Evolutionary conservation across 2,888 invertebrate genomes (phyloP), one percentile per base, ranked within the genome.

Genomic region (Xanthorhoe spadicearia): DNA sequence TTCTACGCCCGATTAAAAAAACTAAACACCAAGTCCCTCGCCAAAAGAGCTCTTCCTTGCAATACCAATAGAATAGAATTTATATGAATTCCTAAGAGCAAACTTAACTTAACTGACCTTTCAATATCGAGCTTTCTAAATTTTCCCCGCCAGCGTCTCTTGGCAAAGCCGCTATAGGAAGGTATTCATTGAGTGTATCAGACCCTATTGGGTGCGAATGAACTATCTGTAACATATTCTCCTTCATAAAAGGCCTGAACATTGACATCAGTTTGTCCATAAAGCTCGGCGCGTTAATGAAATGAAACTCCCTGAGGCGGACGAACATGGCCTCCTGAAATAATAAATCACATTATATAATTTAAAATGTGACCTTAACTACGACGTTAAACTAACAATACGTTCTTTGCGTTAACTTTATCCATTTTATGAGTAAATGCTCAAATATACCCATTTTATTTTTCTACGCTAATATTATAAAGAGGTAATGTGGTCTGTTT

Each of bases 221-320:
- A 50, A 94, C 77, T 64, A 93, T 85, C 61, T 87, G 85, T 2
- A 89, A 76, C 15, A 96, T 82, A 71, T 95, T 95, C 71, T 95
- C 95, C 76, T 95, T 96, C 95, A 96, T 95, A 74, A 96, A 96
- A 0, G 96, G 96, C 77, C 90, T 95, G 84, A 96, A 94, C 81
- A 96, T 86, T 0, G 94, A 93, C 76, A 96, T 75, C 56, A 96
- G 89, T 77, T 94, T 94, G 73, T 96, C 96, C 85, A 96, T 94
- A 68, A 96, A 95, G 1, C 94, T 92, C 2, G 95, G 94, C 9
- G 95, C 94, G 75, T 96, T 96, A 63, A 96, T 90, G 67, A 95
- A 96, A 77, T 96, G 96, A 49, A 96, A 92, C 4, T 95, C 95
- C 74, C 95, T 94, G 6, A 96, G 87, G 10, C 80, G 78, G n/a